phyloP scores from a whole-genome alignment of 2,797 vertebrate species.

The Mastacembelus armatus region DNA sequence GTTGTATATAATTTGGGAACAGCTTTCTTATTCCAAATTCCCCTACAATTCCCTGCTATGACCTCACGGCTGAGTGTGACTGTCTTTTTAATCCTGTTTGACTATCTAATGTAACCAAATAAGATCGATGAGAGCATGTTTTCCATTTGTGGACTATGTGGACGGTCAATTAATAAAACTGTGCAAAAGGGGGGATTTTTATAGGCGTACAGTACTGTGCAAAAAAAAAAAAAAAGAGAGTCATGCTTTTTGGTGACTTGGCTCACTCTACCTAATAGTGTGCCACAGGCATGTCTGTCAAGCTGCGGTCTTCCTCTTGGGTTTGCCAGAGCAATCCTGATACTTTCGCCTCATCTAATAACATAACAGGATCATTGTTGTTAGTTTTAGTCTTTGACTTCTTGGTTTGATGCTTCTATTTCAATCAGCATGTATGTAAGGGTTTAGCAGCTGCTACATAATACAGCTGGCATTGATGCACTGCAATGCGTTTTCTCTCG shows the following conservation, averaged over 20 bases:
- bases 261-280: slow-evolving; percentile 17
- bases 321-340: no score
- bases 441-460: slow-evolving; percentile 41
- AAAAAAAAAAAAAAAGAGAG: slow-evolving; percentile 45
- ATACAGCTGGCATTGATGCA: slow-evolving; percentile 34
- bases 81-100: slow-evolving; percentile 50
- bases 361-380: slow-evolving; percentile 40
- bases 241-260: slow-evolving; percentile 57
- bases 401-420: slow-evolving; percentile 26
- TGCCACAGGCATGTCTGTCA: slow-evolving; percentile 39
- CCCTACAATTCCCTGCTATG: slow-evolving; percentile 67
- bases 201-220: slow-evolving; percentile 59
- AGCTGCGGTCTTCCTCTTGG: background rate
- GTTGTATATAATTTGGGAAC: slow-evolving; percentile 30
- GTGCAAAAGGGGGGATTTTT: slow-evolving; percentile 62
- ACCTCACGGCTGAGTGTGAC: slow-evolving; percentile 32
- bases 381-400: slow-evolving; percentile 4
- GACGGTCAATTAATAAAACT: slow-evolving; percentile 58
- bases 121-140: slow-evolving; percentile 57
- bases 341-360: no score
- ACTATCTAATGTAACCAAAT: slow-evolving; percentile 64
- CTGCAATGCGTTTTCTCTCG: slow-evolving; percentile 69
- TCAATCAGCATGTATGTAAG: slow-evolving; percentile 20
- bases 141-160: slow-evolving; percentile 56
- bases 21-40: slow-evolving; percentile 72